phyloP scores from a whole-genome alignment of 2,888 invertebrate genomes.

The Ceraclea dissimilis region DNA sequence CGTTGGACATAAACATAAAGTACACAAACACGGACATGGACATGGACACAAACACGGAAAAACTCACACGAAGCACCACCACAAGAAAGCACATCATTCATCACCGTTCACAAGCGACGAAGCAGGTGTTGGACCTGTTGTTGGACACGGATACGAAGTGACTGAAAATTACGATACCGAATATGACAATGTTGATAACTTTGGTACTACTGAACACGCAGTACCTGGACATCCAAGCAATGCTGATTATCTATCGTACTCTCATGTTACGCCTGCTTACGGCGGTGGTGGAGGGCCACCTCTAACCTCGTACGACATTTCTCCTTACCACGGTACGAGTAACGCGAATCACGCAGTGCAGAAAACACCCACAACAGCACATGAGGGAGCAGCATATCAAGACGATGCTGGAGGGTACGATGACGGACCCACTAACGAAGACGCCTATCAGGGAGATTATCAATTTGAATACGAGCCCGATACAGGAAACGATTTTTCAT shows the following conservation, averaged over 20 bases:
- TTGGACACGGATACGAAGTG: constrained; percentile 37
- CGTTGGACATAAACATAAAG: background rate
- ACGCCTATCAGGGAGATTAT: constrained; percentile 6
- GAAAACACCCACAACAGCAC: background rate
- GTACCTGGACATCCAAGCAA: constrained; percentile 27
- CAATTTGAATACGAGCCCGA: constrained; percentile 1
- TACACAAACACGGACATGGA: background rate
- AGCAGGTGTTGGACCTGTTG: constrained; percentile 35
- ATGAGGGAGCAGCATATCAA: background rate
- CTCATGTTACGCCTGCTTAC: background rate
- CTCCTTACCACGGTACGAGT: constrained; percentile 25
- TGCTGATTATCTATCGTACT: constrained; percentile 22
- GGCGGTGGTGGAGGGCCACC: constrained; percentile 15
- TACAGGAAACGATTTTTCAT: constrained; percentile 5
- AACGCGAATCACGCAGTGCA: background rate
- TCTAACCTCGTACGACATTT: constrained; percentile 29
- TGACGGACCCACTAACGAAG: background rate
- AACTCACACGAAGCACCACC: constrained; percentile 3
- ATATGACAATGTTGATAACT: constrained; percentile 34
- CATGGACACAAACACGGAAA: background rate
- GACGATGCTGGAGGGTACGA: background rate
- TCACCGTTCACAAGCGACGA: constrained; percentile 37
- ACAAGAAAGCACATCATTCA: constrained; percentile 2
- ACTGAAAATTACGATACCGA: constrained; percentile 40
- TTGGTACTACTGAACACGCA: constrained; percentile 30